Percentiles rank a stretch among this genome's conserved stretches.
Evolutionary conservation across 2,113 vertebrate species (phyloP).

Genomic region (Paradoxurus hermaphroditus): DNA sequence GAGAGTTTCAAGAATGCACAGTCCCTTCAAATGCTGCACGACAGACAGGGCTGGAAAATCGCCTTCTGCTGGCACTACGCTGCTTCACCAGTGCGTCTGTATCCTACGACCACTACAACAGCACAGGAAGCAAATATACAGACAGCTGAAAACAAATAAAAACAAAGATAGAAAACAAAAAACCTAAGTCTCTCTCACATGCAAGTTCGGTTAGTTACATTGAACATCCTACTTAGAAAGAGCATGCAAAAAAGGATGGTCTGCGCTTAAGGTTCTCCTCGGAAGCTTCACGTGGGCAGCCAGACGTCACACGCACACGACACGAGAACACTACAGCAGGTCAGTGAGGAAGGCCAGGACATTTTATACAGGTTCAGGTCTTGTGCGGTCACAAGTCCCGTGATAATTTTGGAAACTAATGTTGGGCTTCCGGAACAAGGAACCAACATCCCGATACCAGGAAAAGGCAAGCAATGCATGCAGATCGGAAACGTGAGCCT

Average conservation of each 20-base stretch:
- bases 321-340: constrained; percentile 90
- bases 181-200: constrained; percentile 88
- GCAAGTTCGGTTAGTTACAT: constrained; percentile 90
- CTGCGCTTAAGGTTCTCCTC: constrained; percentile 85
- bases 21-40: constrained; percentile 90
- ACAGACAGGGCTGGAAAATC: constrained; percentile 87
- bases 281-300: constrained; percentile 88
- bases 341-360: constrained; percentile 87
- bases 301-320: constrained; percentile 85
- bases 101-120: constrained; percentile 87
- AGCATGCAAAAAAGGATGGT: constrained; percentile 93
- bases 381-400: constrained; percentile 86
- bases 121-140: constrained; percentile 90
- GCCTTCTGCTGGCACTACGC: constrained; percentile 88
- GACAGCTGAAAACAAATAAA: constrained; percentile 84
- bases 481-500: constrained; percentile 87
- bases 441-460: constrained; percentile 84
- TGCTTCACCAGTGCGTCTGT: constrained; percentile 84
- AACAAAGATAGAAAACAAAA: constrained; percentile 82
- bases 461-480: constrained; percentile 88
- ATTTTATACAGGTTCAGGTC: constrained; percentile 87
- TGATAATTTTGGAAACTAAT: constrained; percentile 83
- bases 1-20: constrained; percentile 82
- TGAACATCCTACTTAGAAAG: constrained; percentile 87
- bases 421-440: constrained; percentile 83